Evolutionary conservation across 1,140 invertebrate genomes (phyloP).

Genomic region (Gryllus bimaculatus): DNA sequence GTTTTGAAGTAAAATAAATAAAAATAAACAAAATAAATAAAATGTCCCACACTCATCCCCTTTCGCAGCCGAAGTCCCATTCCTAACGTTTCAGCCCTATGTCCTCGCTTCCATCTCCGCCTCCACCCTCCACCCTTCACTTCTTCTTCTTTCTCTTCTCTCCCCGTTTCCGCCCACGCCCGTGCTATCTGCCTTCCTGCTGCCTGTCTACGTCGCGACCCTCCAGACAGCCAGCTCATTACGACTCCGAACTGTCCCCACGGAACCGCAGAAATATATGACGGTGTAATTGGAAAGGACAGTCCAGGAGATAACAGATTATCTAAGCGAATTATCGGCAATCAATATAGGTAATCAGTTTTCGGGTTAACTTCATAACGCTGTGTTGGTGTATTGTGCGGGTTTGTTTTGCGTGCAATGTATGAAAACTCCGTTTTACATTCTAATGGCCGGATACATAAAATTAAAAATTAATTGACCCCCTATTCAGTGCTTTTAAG

Average conservation of each 20-base stretch:
- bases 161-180: too few relatives aligned
- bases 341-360: constrained; percentile 5
- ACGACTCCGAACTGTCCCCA: background rate
- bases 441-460: background rate
- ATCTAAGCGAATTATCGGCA: constrained; percentile 4
- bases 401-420: background rate
- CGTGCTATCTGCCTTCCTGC: too few relatives aligned
- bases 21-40: too few relatives aligned
- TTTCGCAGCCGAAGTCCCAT: too few relatives aligned
- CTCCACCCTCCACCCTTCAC: too few relatives aligned
- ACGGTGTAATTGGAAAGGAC: background rate
- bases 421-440: background rate
- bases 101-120: too few relatives aligned
- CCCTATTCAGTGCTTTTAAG: background rate
- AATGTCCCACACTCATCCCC: too few relatives aligned
- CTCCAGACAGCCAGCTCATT: background rate
- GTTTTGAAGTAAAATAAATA: too few relatives aligned
- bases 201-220: background rate
- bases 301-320: background rate
- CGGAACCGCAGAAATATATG: background rate
- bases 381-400: background rate
- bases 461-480: background rate
- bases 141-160: too few relatives aligned
- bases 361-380: background rate
- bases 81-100: too few relatives aligned